Base-by-base conservation (phyloP, 2,113 vertebrate genomes). In the Castor canadensis region DNA sequence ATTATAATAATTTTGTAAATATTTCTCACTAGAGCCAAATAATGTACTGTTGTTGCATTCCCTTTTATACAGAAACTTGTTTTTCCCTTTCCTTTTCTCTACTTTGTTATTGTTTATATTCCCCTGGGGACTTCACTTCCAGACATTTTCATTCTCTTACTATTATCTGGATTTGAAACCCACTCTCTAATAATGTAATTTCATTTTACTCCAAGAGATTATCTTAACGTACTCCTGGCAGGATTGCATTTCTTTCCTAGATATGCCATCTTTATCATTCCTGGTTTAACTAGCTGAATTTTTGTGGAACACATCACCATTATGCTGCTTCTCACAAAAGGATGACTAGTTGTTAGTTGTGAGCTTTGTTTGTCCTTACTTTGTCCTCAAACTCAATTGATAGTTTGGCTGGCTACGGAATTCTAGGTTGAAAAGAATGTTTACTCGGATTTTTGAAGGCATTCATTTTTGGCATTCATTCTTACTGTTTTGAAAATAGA, bases 401-500 rank as follows among this genome's bases (percentile, higher is more conserved):
- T 56, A 91, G 10, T 89, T 82, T 89, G 84, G 49, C 60, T 81
- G 4, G 32, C 32, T 77, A 82, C 43, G 89, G 47, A 87, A 90
- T 87, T 90, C n/a, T 82, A 79, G 26, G 19, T 73, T 49, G 10
- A 89, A 88, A 93, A 76, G 60, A 95, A 91, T 60, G 8, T 75
- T 91, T 71, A 75, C 20, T 82, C 16, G 60, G 28, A 73, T 20
- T 73, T 83, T 81, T 52, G n/a, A 93, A 95, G 28, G 6, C 28
- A 79, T 79, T 89, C 4, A 89, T 62, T 77, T 84, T 17, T 69
- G 45, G 20, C 4, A 87, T 69, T 83, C 38, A 58, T 83, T 80
- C 52, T 54, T 88, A 15, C 7, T 73, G 24, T 56, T 89, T 87
- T 71, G 43, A 84, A 93, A 88, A 64, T 10, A 90, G 9, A 64